Conservation (phyloP, 2,113 vertebrate species). For the Chrysemys picta region DNA sequence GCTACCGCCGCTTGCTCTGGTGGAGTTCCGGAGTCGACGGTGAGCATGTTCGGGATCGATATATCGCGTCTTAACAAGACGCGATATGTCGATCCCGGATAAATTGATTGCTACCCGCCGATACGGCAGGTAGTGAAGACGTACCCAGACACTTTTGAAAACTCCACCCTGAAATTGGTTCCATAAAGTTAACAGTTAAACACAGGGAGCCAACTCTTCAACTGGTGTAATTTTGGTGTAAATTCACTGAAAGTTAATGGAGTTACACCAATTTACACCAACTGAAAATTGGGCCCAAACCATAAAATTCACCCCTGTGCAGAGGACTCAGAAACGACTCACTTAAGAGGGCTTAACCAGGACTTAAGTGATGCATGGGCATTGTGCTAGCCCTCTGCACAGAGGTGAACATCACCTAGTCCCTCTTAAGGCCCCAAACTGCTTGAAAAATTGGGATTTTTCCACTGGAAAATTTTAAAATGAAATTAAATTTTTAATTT, state of each 20-base stretch:
- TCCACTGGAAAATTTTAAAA: background rate
- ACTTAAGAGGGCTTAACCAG: background rate
- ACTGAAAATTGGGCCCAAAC: background rate
- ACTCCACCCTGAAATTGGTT: background rate
- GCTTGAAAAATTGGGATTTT: background rate
- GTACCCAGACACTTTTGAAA: background rate
- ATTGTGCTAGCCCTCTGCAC: background rate
- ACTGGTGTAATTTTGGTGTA: rapidly evolving
- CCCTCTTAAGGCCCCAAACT: background rate
- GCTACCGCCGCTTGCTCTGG: no score
- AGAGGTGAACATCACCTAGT: background rate
- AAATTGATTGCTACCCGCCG: no score
- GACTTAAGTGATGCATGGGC: background rate
- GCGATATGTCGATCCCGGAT: no score
- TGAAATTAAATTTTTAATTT: background rate
- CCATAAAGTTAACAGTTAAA: constrained; percentile 11
- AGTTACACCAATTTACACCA: background rate
- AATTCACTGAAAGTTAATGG: background rate
- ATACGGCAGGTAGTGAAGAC: no score
- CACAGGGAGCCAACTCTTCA: background rate
- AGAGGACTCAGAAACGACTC: background rate
- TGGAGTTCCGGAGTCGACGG: no score
- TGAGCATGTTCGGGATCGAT: no score
- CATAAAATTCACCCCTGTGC: rapidly evolving
- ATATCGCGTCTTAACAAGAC: no score